Evolutionary conservation across 2,888 invertebrate genomes (phyloP), one percentile per base, ranked within the genome.

Genomic region (Cheilosia variabilis): DNA sequence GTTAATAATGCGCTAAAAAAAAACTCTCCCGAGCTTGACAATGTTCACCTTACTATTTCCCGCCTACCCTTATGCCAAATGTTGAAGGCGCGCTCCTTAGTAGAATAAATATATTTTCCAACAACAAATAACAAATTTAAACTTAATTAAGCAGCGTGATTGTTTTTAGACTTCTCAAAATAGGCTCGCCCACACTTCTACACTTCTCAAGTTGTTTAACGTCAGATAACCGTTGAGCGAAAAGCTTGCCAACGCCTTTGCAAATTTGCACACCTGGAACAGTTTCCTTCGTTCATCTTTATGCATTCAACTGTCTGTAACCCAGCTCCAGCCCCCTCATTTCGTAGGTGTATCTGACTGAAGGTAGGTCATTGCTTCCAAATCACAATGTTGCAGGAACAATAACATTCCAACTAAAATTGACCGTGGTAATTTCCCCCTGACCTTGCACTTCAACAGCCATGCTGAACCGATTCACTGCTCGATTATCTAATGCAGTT

Each of bases 361-460:
- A 27, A 7, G 43, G 43, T 4, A 10, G 50, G 58, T 24, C 60
- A 62, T 45, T 62, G 24, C 24, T 5, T 24, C 27, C 10, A 13
- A 27, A 27, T 4, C 45, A 27, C 10, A 19, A n/a, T 4, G 15
- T 41, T 15, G 15, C 3, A 15, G 24, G 9, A 60, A 9, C 47
- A 47, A 4, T 50, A 37, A 17, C n/a, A 60, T 53, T 63, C 24
- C 7, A 65, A 37, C 37, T 15, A 7, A 43, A 65, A 37, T 66
- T 58, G 37, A 34, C 17, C 37, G 10, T 22, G 13, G 13, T 13
- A 50, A 37, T 55, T 45, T 43, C 3, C 15, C 53, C 15, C 55
- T 66, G 72, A 82, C 82, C 82, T 77, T 82, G 82, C 22, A 47
- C 73, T 75, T 63, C 45, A 47, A 34, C 2, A 17, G 17, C 37